Percentiles rank a stretch among this genome's conserved stretches.
Evolutionary conservation across 2,113 vertebrate genomes (phyloP).

Genomic region (Mohoua ochrocephala): DNA sequence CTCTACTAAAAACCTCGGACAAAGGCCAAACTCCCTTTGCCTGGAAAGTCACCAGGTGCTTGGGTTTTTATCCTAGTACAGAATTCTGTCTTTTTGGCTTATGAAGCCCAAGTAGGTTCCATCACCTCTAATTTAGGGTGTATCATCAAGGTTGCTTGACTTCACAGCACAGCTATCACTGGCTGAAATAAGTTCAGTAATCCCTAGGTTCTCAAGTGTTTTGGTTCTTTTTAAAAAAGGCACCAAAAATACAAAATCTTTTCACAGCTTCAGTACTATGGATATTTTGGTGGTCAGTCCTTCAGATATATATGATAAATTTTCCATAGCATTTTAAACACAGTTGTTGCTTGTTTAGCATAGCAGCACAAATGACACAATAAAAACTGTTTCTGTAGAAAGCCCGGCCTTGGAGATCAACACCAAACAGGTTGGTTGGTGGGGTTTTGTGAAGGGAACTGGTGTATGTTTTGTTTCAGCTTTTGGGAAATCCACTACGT

Average conservation of each 20-base stretch:
- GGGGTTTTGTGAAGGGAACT: neutral
- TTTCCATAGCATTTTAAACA: neutral
- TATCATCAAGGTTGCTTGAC: neutral
- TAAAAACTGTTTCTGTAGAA: neutral
- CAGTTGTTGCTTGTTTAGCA: neutral
- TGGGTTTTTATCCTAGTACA: neutral
- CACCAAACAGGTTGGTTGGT: neutral
- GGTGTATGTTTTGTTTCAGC: neutral
- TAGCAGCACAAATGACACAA: neutral
- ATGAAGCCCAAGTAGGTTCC: neutral
- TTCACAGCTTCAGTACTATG: neutral
- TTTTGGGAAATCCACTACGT: neutral
- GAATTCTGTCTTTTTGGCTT: neutral
- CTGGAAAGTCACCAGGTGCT: neutral
- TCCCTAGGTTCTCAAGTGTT: neutral
- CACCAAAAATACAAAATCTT: neutral
- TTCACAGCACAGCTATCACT: neutral
- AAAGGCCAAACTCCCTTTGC: neutral
- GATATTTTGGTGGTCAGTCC: neutral
- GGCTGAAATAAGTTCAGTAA: neutral
- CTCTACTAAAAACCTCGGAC: neutral
- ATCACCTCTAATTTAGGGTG: neutral
- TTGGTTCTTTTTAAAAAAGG: neutral
- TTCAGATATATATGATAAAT: neutral
- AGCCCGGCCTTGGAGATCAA: neutral